Conservation (phyloP, 2,797 vertebrate genomes). For the Argya squamiceps region DNA sequence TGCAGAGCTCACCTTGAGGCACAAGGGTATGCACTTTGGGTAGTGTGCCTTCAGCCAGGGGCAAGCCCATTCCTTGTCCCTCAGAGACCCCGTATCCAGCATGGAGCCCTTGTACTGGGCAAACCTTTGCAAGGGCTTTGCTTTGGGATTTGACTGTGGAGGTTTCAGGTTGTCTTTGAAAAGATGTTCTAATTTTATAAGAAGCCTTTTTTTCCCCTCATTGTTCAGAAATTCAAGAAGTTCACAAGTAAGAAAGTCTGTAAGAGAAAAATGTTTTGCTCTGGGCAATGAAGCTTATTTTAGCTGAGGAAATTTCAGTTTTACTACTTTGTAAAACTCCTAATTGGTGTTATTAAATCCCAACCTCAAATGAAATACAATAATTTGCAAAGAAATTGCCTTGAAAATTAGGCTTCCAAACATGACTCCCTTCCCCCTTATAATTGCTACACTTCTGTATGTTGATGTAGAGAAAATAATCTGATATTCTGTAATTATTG, state of each 20-base stretch:
- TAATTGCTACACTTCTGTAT: background rate
- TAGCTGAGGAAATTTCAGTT: slow-evolving; percentile 11
- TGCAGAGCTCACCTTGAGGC: background rate
- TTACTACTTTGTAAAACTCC: slow-evolving; percentile 14
- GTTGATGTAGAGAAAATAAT: background rate
- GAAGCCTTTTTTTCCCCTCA: accelerated
- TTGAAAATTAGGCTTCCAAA: slow-evolving; percentile 7
- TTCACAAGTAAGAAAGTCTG: background rate
- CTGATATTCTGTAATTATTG: background rate
- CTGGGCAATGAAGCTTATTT: slow-evolving; percentile 5
- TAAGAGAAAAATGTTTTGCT: slow-evolving; percentile 6
- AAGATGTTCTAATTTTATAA: background rate
- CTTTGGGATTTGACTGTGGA: background rate
- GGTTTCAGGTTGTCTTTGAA: background rate
- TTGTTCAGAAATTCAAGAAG: background rate
- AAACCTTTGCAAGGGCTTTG: background rate
- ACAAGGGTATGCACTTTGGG: accelerated
- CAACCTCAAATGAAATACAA: background rate
- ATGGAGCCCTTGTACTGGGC: accelerated
- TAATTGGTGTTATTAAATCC: slow-evolving; percentile 34
- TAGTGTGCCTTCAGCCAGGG: background rate
- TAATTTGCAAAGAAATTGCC: slow-evolving; percentile 1
- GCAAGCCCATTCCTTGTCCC: background rate
- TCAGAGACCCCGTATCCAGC: accelerated
- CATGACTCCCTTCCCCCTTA: background rate